phyloP scores from a whole-genome alignment of 2,888 invertebrate species.

The Glomeris marginata region DNA sequence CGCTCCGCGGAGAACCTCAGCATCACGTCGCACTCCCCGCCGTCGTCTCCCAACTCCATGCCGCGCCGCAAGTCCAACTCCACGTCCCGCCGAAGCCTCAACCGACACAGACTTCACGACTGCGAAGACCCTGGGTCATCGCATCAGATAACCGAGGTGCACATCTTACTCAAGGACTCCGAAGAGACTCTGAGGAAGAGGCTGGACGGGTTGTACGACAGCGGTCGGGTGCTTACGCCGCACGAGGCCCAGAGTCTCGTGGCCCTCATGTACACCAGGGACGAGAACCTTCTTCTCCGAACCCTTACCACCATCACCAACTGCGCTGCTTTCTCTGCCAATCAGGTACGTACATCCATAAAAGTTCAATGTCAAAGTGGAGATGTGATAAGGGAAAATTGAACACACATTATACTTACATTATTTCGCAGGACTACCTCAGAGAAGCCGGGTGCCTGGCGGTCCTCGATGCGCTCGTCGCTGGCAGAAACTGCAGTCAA shows the following conservation, averaged over 20 bases:
- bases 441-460: slow-evolving; percentile 37
- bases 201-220: slow-evolving; percentile 19
- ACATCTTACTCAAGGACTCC: slow-evolving; percentile 17
- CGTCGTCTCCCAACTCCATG: slow-evolving; percentile 27
- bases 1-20: slow-evolving; percentile 34
- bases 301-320: slow-evolving; percentile 37
- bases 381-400: too few species aligned
- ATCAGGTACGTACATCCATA: slow-evolving; percentile 31
- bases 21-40: slow-evolving; percentile 12
- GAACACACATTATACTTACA: too few species aligned
- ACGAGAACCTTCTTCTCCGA: slow-evolving; percentile 34
- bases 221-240: slow-evolving; percentile 29
- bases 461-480: slow-evolving; percentile 30
- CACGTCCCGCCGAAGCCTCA: not conserved
- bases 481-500: slow-evolving; percentile 28
- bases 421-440: slow-evolving; percentile 31
- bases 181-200: slow-evolving; percentile 18
- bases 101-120: not conserved
- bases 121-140: not conserved
- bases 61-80: slow-evolving; percentile 22
- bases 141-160: slow-evolving; percentile 14
- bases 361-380: too few species aligned
- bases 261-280: slow-evolving; percentile 33
- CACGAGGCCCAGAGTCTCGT: slow-evolving; percentile 35
- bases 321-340: slow-evolving; percentile 36